Evolutionary conservation across 2,113 vertebrate genomes (phyloP).

Genomic region (Salvelinus namaycush): DNA sequence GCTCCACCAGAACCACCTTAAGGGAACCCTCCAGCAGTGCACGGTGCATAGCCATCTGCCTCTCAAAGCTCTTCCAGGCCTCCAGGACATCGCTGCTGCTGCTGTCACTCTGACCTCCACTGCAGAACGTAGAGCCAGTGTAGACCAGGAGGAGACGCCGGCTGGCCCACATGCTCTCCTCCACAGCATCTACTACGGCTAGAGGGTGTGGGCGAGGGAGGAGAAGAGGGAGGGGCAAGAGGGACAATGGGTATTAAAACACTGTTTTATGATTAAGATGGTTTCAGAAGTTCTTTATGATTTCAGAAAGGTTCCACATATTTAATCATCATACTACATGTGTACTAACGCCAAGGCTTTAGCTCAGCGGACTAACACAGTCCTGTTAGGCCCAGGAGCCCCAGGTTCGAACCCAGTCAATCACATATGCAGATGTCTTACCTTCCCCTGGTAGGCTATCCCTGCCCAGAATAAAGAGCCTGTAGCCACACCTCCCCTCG

Average conservation of each 20-base stretch:
- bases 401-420: background rate
- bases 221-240: background rate
- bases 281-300: too few relatives aligned
- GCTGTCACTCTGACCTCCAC: slow-evolving; percentile 13
- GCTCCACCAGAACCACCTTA: slow-evolving; percentile 84
- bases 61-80: slow-evolving; percentile 68
- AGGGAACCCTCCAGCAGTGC: slow-evolving; percentile 79
- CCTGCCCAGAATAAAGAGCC: slow-evolving; percentile 85
- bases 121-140: slow-evolving; percentile 61
- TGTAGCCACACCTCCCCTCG: slow-evolving; percentile 85
- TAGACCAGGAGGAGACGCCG: slow-evolving; percentile 82
- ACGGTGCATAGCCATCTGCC: slow-evolving; percentile 75
- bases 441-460: slow-evolving; percentile 86
- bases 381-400: too few relatives aligned
- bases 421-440: slow-evolving; percentile 49
- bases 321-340: too few relatives aligned
- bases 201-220: slow-evolving; percentile 12
- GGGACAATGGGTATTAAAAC: background rate
- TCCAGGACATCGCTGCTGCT: slow-evolving; percentile 19
- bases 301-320: too few relatives aligned
- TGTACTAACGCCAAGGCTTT: too few relatives aligned
- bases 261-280: too few relatives aligned
- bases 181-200: slow-evolving; percentile 79
- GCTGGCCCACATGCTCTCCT: slow-evolving; percentile 79
- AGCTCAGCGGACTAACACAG: too few relatives aligned